These are phyloP conservation scores for Onthophagus taurus DNA, from an alignment of 1,140 invertebrate genomes.

Conservation along the genomic window DNA sequence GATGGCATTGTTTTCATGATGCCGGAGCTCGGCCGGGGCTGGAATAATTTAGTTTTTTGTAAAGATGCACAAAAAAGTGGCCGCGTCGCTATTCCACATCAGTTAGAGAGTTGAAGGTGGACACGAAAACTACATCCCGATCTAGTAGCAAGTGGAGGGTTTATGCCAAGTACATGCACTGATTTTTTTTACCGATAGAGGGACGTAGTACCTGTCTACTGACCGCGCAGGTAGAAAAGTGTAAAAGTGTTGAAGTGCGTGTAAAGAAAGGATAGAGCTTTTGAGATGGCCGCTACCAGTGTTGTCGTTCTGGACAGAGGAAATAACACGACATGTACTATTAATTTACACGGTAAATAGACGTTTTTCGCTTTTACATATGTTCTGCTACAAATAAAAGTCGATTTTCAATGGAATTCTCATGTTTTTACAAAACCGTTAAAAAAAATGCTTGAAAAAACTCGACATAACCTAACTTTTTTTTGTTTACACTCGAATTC, in stretches of 20 bases:
- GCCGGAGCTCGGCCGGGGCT: too few relatives aligned
- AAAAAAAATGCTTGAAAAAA: slow-evolving; percentile 28
- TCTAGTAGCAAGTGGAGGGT: not conserved
- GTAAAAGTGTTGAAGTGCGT: slow-evolving; percentile 26
- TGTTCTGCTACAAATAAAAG: not conserved
- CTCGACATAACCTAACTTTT: slow-evolving; percentile 38
- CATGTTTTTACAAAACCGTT: slow-evolving; percentile 11
- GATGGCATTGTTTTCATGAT: too few relatives aligned
- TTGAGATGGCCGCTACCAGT: slow-evolving; percentile 68
- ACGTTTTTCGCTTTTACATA: not conserved
- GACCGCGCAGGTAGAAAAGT: slow-evolving; percentile 31
- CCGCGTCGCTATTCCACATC: slow-evolving; percentile 26
- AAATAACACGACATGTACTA: slow-evolving; percentile 90
- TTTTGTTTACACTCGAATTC: slow-evolving; percentile 26
- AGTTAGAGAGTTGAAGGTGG: slow-evolving; percentile 16
- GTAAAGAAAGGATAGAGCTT: slow-evolving; percentile 15
- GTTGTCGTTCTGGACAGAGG: slow-evolving; percentile 87
- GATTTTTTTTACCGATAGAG: slow-evolving; percentile 35
- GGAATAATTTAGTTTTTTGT: slow-evolving; percentile 25
- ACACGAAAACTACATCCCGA: not conserved
- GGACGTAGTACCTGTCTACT: slow-evolving; percentile 33
- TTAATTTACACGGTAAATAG: slow-evolving; percentile 80
- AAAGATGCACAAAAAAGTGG: slow-evolving; percentile 28
- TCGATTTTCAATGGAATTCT: not conserved
- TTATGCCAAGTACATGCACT: slow-evolving; percentile 13